Conservation (phyloP, 2,797 vertebrate species). For the Anisognathus igniventris region DNA sequence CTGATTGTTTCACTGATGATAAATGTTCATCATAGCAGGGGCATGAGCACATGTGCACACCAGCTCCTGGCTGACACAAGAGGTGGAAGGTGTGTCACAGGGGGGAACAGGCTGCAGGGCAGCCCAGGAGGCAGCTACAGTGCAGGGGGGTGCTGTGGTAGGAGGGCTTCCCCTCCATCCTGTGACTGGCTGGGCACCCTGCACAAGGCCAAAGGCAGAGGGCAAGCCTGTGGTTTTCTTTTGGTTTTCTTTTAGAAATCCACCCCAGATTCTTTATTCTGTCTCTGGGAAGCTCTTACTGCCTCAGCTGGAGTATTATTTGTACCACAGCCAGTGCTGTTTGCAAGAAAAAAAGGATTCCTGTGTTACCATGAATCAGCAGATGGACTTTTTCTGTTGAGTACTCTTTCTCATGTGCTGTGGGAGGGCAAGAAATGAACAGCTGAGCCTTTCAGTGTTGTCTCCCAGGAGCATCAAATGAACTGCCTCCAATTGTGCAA, state of each 20-base stretch:
- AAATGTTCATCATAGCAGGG: background rate
- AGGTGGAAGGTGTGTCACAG: background rate
- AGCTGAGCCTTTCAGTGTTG: constrained; percentile 16
- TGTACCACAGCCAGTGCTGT: background rate
- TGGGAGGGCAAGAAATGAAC: constrained; percentile 21
- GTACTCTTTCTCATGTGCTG: background rate
- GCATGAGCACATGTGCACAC: background rate
- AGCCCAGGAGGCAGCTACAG: background rate
- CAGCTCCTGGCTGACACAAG: background rate
- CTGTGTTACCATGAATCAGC: constrained; percentile 45
- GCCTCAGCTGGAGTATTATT: background rate
- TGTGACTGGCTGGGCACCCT: background rate
- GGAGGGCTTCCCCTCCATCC: background rate
- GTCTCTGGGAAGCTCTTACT: background rate
- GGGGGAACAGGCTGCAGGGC: background rate
- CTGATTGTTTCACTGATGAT: background rate
- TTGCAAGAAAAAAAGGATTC: background rate
- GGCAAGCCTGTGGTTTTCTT: background rate
- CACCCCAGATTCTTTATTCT: background rate
- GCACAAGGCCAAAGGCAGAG: background rate
- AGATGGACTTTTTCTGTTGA: background rate
- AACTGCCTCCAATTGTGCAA: background rate
- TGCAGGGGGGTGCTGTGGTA: background rate
- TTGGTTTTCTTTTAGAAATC: background rate
- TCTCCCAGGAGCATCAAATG: constrained; percentile 32